Evolutionary conservation across 2,113 vertebrate species (phyloP).

Genomic region (Pelobates fuscus): DNA sequence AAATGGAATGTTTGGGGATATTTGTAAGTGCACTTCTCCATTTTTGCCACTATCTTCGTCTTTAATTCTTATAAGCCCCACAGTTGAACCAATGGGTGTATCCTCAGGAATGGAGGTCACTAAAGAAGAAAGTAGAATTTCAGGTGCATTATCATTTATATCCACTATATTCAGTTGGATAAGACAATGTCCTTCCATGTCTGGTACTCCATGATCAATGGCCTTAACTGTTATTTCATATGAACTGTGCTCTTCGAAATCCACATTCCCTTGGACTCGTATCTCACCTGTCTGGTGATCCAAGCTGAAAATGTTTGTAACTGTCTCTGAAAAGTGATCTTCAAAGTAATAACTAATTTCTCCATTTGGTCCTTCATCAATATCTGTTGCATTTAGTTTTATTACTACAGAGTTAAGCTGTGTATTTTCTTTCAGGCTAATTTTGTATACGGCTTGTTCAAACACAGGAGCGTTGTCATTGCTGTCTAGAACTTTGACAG

Average conservation of each 20-base stretch:
- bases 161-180: slow-evolving; percentile 73
- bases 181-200: slow-evolving; percentile 79
- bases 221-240: slow-evolving; percentile 82
- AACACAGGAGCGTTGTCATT: slow-evolving; percentile 62
- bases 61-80: slow-evolving; percentile 76
- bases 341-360: slow-evolving; percentile 70
- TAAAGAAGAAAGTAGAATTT: slow-evolving; percentile 72
- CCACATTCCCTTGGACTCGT: slow-evolving; percentile 69
- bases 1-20: slow-evolving; percentile 62
- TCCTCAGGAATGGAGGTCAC: slow-evolving; percentile 74
- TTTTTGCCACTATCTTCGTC: slow-evolving; percentile 79
- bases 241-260: slow-evolving; percentile 74
- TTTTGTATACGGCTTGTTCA: slow-evolving; percentile 48
- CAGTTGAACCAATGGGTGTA: slow-evolving; percentile 69
- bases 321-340: slow-evolving; percentile 68
- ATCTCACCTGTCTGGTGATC: slow-evolving; percentile 72
- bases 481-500: slow-evolving; percentile 60
- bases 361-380: slow-evolving; percentile 50
- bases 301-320: slow-evolving; percentile 70
- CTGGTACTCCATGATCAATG: slow-evolving; percentile 75
- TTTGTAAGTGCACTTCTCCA: slow-evolving; percentile 68
- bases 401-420: slow-evolving; percentile 30
- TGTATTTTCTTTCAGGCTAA: slow-evolving; percentile 36
- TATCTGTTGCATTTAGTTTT: slow-evolving; percentile 50
- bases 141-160: slow-evolving; percentile 72